These are phyloP conservation scores for Dicentrarchus labrax DNA, from an alignment of 2,113 vertebrate genomes.

Conservation along the genomic window DNA sequence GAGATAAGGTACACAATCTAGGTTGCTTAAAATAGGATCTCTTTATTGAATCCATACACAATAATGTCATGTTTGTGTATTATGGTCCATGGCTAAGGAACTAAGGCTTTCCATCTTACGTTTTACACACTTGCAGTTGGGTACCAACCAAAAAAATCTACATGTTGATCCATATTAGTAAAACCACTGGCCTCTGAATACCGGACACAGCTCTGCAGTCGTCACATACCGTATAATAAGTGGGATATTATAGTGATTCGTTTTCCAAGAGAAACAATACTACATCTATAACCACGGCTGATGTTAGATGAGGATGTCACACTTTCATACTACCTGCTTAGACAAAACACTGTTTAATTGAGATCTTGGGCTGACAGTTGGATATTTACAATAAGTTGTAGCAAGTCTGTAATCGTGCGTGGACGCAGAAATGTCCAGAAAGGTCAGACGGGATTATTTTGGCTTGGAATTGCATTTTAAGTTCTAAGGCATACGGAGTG, in stretches of 20 bases:
- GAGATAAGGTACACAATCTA: constrained; percentile 24
- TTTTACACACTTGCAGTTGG: constrained; percentile 59
- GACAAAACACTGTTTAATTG: constrained; percentile 21
- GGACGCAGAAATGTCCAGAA: constrained; percentile 34
- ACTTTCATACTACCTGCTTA: constrained; percentile 43
- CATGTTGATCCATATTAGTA: constrained; percentile 23
- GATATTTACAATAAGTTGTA: constrained; percentile 43
- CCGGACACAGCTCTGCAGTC: constrained; percentile 28
- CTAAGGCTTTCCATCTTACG: constrained; percentile 50
- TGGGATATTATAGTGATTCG: constrained; percentile 25
- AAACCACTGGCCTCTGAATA: constrained; percentile 4
- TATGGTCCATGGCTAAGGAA: constrained; percentile 52
- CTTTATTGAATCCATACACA: constrained; percentile 67
- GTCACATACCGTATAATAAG: constrained; percentile 30
- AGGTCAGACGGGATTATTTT: constrained; percentile 64
- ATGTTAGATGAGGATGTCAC: constrained; percentile 45
- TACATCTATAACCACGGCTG: constrained; percentile 39
- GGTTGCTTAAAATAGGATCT: constrained; percentile 73
- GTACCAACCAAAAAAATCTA: constrained; percentile 61
- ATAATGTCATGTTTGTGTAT: constrained; percentile 38
- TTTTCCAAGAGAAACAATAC: constrained; percentile 41
- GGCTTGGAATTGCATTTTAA: constrained; percentile 58
- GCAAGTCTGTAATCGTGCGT: constrained; percentile 18
- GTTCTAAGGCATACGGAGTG: constrained; percentile 66
- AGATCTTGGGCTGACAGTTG: constrained; percentile 27